These are phyloP conservation scores for Apodemia hepburni DNA, from an alignment of 2,888 invertebrate species.

Conservation along the genomic window DNA sequence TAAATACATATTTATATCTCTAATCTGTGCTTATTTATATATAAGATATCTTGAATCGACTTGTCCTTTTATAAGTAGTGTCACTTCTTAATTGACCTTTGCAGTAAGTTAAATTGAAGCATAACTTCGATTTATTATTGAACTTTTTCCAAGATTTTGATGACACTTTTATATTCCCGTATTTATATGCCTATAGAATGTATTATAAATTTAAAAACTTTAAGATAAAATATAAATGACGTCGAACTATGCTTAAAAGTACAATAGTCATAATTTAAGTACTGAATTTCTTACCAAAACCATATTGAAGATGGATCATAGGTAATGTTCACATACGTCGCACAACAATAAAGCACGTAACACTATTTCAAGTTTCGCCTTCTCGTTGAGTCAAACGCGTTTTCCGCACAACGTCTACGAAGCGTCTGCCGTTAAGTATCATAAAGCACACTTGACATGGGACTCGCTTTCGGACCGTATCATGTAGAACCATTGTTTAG, in stretches of 20 bases:
- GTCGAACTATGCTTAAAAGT: not conserved
- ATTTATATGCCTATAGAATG: not conserved
- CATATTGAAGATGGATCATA: slow-evolving; percentile 14
- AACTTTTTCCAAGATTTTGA: no score
- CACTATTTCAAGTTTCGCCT: slow-evolving; percentile 1
- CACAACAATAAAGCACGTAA: slow-evolving; percentile 13
- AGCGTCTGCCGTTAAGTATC: slow-evolving; percentile 43
- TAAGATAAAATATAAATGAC: not conserved
- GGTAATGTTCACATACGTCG: slow-evolving; percentile 8
- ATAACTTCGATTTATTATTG: no score
- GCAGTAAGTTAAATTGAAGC: no score
- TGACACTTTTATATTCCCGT: no score
- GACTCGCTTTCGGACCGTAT: slow-evolving; percentile 29
- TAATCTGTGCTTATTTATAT: no score
- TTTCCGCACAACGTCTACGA: slow-evolving; percentile 56
- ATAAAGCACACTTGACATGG: slow-evolving; percentile 33
- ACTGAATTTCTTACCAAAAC: not conserved
- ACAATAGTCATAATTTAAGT: not conserved
- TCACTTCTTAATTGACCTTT: no score
- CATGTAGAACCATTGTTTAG: slow-evolving; percentile 27
- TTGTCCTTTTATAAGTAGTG: no score
- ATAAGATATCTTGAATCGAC: no score
- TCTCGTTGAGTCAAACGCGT: slow-evolving; percentile 39
- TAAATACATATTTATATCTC: no score
- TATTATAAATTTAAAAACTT: not conserved